Base-by-base conservation (phyloP, 2,113 vertebrate genomes). In the Lota lota region DNA sequence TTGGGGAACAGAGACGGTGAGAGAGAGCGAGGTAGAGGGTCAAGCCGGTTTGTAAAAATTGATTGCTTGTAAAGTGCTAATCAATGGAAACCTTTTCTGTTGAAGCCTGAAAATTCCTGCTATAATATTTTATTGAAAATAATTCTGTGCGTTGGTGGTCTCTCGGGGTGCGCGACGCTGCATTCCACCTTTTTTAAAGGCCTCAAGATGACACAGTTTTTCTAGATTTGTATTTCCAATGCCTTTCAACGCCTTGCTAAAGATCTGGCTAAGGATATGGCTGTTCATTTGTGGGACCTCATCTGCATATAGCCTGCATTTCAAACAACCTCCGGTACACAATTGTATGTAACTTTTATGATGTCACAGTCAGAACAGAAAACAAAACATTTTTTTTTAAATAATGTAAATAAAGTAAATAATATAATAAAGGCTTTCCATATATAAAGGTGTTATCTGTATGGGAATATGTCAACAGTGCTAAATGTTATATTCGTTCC, bases 1-100 rank as follows among this genome's bases (percentile, higher is more conserved):
- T 76, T 72, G 59, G 20, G 58, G 54, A 51, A 56, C 18, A 16
- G 18, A n/a, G 53, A n/a, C 4, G 53, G 53, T 18, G 66, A 19
- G 90, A 91, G 93, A 57, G 59, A 65, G 33, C n/a, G 66, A 19
- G 90, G 91, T 93, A 57, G 59, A 65, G 54, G 93, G 94, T 94
- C 92, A 91, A 92, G 92, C 89, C 89, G 80, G 91, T 94, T 94
- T 94, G 93, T 94, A 89, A 88, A 93, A 94, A 96, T 94, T 91
- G 93, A 95, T 95, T 90, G 90, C 87, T 79, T 87, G 88, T 93
- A 91, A 91, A 92, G 89, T 81, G 85, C 94, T 94, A 94, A 95
- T 94, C 93, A 94, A 94, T 94, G 93, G 87, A 92, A 95, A 92
- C 92, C 91, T 94, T 92, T 94, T 94, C 92, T 92, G 88, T 91